A percentile compares a stretch with the other conserved stretches of the same genome.
Conservation (phyloP, 1,140 invertebrate genomes). For the Popillia japonica region DNA sequence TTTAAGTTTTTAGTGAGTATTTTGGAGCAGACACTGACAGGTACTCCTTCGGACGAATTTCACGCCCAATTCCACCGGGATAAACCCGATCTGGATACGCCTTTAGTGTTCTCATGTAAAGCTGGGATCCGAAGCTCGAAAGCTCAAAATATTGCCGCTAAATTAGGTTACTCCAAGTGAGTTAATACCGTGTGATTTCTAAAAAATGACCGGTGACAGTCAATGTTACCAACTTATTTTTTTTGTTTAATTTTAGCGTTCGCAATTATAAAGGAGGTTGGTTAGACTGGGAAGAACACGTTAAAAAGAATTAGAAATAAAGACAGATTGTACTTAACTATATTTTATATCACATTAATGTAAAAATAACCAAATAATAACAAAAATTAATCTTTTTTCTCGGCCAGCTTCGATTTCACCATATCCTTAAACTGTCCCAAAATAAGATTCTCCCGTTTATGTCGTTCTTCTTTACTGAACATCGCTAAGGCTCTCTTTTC, state of each 20-base stretch:
- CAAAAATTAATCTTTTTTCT: constrained; percentile 62
- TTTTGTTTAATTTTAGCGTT: constrained; percentile 54
- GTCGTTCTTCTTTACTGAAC: constrained; percentile 97
- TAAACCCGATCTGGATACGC: constrained; percentile 59
- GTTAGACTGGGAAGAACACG: constrained; percentile 58
- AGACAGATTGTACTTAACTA: constrained; percentile 45
- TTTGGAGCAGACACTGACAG: constrained; percentile 55
- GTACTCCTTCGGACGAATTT: constrained; percentile 58
- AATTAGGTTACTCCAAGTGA: constrained; percentile 62
- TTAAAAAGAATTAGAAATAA: constrained; percentile 52
- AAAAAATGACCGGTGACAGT: background rate
- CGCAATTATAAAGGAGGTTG: constrained; percentile 61
- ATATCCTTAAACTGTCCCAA: constrained; percentile 94
- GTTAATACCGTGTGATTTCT: constrained; percentile 9
- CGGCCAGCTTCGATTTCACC: constrained; percentile 75
- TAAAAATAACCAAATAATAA: constrained; percentile 39
- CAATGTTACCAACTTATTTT: background rate
- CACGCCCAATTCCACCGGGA: constrained; percentile 54
- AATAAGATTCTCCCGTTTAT: constrained; percentile 96
- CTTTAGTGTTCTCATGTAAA: constrained; percentile 62
- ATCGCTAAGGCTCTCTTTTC: constrained; percentile 97
- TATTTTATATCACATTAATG: constrained; percentile 40
- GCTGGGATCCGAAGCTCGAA: constrained; percentile 60
- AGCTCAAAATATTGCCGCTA: constrained; percentile 57
- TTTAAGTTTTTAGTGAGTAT: constrained; percentile 47